These are phyloP conservation scores for Ornithorhynchus anatinus DNA, from an alignment of 2,113 vertebrate species.

Conservation along the genomic window DNA sequence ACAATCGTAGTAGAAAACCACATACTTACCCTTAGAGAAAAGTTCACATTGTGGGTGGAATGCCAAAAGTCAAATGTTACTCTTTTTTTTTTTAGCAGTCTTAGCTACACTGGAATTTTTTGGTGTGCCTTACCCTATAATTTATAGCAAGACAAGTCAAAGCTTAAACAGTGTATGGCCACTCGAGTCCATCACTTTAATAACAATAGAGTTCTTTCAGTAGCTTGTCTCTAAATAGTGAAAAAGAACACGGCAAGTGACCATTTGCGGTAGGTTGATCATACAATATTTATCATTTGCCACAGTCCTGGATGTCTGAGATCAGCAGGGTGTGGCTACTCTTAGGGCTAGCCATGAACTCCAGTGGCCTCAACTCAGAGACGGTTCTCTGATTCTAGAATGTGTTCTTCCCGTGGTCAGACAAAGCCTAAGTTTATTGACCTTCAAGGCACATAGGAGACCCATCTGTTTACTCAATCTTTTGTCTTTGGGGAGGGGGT, in stretches of 20 bases:
- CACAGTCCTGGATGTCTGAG: constrained; percentile 37
- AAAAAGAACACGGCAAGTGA: constrained; percentile 49
- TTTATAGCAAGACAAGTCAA: constrained; percentile 26
- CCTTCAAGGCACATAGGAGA: constrained; percentile 35
- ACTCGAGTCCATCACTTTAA: constrained; percentile 47
- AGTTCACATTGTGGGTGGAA: neutral
- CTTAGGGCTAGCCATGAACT: constrained; percentile 27
- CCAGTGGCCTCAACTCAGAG: constrained; percentile 13
- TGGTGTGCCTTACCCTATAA: neutral
- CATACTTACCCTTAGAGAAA: too few species aligned
- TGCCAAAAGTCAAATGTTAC: neutral
- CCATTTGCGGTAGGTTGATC: constrained; percentile 59
- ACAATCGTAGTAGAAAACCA: too few species aligned
- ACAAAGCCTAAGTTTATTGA: constrained; percentile 25
- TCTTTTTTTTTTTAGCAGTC: neutral
- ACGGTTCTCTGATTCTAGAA: constrained; percentile 10
- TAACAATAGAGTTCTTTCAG: constrained; percentile 50
- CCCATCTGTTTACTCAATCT: constrained; percentile 35
- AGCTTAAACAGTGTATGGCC: constrained; percentile 33
- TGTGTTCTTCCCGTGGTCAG: neutral
- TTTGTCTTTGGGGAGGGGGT: constrained; percentile 18
- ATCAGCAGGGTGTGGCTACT: constrained; percentile 35
- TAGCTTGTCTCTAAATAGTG: constrained; percentile 58
- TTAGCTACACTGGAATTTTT: neutral
- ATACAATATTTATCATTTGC: constrained; percentile 40